Conservation (phyloP, 1,140 invertebrate genomes). For the Reticulitermes speratus region DNA sequence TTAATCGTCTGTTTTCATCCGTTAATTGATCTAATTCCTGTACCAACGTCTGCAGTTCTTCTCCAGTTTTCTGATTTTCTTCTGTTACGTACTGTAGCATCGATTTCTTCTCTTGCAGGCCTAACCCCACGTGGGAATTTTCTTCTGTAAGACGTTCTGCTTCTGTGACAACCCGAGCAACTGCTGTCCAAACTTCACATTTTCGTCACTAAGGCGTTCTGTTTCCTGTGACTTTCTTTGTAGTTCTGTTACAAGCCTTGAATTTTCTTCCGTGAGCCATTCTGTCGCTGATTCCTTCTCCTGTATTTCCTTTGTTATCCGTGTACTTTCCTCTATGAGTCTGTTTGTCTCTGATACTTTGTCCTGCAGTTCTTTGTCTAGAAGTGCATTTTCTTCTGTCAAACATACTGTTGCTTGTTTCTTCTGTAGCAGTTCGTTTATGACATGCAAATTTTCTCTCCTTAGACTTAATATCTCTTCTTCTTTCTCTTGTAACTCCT, state of each 20-base stretch:
- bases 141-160: neutral
- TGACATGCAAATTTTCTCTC: no score
- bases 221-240: neutral
- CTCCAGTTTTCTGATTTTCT: neutral
- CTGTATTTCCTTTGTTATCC: neutral
- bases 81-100: neutral
- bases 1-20: neutral
- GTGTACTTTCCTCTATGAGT: neutral
- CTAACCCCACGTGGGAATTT: neutral
- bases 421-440: no score
- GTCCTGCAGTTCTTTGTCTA: neutral
- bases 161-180: neutral
- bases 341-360: neutral
- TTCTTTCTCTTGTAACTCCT: no score
- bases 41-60: neutral
- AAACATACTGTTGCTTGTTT: neutral
- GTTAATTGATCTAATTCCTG: neutral
- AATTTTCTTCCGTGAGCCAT: neutral
- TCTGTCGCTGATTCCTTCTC: neutral
- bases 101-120: neutral
- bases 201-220: neutral
- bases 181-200: neutral
- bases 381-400: neutral
- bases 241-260: neutral
- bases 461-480: no score